Evolutionary conservation across 2,797 vertebrate genomes (phyloP).

Genomic region (Enteromius thamalakanensis): DNA sequence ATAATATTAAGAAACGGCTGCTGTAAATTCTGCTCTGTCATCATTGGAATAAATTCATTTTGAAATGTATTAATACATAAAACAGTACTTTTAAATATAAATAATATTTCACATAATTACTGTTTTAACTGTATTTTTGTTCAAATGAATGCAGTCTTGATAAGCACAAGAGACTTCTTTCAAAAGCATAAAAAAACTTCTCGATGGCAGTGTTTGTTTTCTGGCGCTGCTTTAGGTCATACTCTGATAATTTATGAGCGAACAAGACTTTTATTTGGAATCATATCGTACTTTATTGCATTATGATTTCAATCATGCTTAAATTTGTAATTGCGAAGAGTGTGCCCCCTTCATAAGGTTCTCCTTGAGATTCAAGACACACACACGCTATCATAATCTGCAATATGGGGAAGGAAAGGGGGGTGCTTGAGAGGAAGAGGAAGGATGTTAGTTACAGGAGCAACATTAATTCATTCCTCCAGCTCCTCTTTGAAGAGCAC

Average conservation of each 20-base stretch:
- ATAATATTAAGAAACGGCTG: not conserved
- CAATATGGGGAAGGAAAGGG: slow-evolving; percentile 45
- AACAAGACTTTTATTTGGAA: not conserved
- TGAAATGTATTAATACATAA: not conserved
- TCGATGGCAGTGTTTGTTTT: not conserved
- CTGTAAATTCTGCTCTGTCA: not conserved
- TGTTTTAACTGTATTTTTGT: not conserved
- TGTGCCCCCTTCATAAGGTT: not conserved
- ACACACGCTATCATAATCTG: slow-evolving; percentile 51
- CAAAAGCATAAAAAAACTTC: not conserved
- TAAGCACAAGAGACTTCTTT: not conserved
- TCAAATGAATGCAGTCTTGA: not conserved
- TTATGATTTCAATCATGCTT: not conserved
- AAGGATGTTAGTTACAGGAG: slow-evolving; percentile 80
- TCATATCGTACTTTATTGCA: not conserved
- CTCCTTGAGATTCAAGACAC: not conserved
- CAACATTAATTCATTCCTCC: slow-evolving; percentile 82
- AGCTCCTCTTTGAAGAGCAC: slow-evolving; percentile 76
- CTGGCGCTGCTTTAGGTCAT: not conserved
- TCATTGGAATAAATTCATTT: not conserved
- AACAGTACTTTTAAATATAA: not conserved
- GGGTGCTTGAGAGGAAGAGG: slow-evolving; percentile 66
- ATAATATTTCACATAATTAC: not conserved
- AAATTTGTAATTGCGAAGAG: slow-evolving; percentile 8
- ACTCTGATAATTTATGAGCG: not conserved